Conservation (phyloP, 2,888 invertebrate genomes). For the Zaprionus obscuricornis region DNA sequence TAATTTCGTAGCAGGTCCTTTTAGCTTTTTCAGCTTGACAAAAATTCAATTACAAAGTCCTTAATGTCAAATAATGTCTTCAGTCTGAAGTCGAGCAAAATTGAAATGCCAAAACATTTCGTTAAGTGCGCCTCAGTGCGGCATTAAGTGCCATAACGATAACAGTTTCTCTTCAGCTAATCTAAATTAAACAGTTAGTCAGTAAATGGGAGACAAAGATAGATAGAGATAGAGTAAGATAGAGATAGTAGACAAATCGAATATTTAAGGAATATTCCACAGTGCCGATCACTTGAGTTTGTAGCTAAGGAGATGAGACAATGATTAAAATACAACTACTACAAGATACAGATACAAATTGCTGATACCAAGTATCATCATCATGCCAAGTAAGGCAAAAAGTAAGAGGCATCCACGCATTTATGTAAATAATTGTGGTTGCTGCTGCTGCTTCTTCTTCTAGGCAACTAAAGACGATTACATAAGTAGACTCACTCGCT, state of each 20-base stretch:
- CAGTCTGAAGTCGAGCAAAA: constrained; percentile 16
- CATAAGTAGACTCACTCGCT: constrained; percentile 40
- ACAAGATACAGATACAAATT: constrained; percentile 41
- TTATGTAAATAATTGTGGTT: constrained; percentile 76
- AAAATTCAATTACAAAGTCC: constrained; percentile 52
- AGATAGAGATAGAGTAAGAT: too few relatives aligned
- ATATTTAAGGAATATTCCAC: neutral
- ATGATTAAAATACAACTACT: constrained; percentile 14
- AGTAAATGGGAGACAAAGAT: too few relatives aligned
- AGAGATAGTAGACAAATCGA: too few relatives aligned
- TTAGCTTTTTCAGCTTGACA: constrained; percentile 4
- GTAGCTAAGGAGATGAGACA: constrained; percentile 12
- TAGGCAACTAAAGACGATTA: constrained; percentile 50
- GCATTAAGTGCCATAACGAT: constrained; percentile 5
- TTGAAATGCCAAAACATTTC: constrained; percentile 19
- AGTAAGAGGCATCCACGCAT: constrained; percentile 58
- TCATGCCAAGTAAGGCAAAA: constrained; percentile 20
- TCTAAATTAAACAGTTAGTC: constrained; percentile 14
- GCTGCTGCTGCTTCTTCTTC: too few relatives aligned
- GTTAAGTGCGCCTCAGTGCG: neutral
- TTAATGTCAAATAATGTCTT: constrained; percentile 21
- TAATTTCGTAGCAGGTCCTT: constrained; percentile 14
- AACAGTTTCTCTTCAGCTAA: neutral
- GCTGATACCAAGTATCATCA: too few relatives aligned
- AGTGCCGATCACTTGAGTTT: constrained; percentile 16